These are phyloP conservation scores for Gnatocerus cornutus DNA, from an alignment of 2,888 invertebrate species.

Conservation along the genomic window DNA sequence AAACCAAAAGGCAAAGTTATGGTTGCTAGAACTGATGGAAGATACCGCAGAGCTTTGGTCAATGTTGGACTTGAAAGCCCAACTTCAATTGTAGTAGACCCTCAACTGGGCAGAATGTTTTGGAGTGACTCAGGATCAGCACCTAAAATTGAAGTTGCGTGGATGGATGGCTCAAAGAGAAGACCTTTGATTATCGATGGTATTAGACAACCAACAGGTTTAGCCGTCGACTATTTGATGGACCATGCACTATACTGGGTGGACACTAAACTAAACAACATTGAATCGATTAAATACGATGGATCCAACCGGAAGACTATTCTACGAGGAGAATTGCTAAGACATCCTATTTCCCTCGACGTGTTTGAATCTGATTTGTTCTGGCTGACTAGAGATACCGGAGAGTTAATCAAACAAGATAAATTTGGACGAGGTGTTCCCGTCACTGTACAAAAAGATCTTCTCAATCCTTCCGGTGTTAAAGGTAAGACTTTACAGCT, in stretches of 20 bases:
- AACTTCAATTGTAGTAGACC: slow-evolving; percentile 91
- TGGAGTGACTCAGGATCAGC: slow-evolving; percentile 95
- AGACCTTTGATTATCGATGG: slow-evolving; percentile 85
- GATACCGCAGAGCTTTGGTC: slow-evolving; percentile 88
- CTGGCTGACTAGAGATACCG: slow-evolving; percentile 94
- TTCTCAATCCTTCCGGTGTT: slow-evolving; percentile 90
- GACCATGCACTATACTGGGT: slow-evolving; percentile 96
- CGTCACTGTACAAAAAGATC: slow-evolving; percentile 85
- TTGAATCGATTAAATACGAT: slow-evolving; percentile 89
- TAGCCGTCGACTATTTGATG: slow-evolving; percentile 93
- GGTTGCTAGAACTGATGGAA: slow-evolving; percentile 91
- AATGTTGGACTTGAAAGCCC: slow-evolving; percentile 88
- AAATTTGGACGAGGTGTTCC: slow-evolving; percentile 98
- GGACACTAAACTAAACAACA: slow-evolving; percentile 92
- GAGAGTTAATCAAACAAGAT: slow-evolving; percentile 91
- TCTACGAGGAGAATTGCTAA: slow-evolving; percentile 81
- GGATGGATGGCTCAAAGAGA: slow-evolving; percentile 97
- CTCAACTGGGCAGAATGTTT: slow-evolving; percentile 88
- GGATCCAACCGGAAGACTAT: slow-evolving; percentile 84
- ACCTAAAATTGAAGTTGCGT: slow-evolving; percentile 94
- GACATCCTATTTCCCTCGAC: slow-evolving; percentile 90
- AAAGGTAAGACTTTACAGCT: slow-evolving; percentile 75
- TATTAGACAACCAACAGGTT: slow-evolving; percentile 89
- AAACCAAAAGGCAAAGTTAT: slow-evolving; percentile 87
- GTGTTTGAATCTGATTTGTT: slow-evolving; percentile 94